Evolutionary conservation across 37 sponge, comb jelly and placozoan species (phyloP).

Genomic region (Crambe crambe): DNA sequence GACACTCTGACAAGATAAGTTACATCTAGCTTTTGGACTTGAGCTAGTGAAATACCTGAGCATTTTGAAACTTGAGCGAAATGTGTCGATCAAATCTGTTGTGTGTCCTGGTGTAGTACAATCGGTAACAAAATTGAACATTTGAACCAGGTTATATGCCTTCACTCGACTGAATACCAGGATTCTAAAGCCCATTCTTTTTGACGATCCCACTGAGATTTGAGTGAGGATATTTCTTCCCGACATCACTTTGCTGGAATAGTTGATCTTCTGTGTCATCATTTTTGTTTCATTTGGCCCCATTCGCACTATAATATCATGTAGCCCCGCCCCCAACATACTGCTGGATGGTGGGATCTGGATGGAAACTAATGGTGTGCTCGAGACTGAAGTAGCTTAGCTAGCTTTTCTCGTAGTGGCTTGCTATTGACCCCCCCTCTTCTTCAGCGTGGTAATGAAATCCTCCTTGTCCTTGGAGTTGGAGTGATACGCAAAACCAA

Average conservation of each 20-base stretch:
- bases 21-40: slow-evolving; percentile 14
- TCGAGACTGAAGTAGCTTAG: no score
- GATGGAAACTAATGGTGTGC: no score
- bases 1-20: slow-evolving; percentile 19
- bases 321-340: no score
- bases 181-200: slow-evolving; percentile 11
- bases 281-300: no score
- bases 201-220: not conserved
- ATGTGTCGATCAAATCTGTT: slow-evolving; percentile 10
- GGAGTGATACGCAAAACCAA: no score
- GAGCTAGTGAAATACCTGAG: not conserved
- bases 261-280: not conserved
- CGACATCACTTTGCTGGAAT: not conserved
- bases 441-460: no score
- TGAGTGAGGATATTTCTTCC: not conserved
- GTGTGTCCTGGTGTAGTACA: slow-evolving; percentile 15
- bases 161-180: slow-evolving; percentile 21
- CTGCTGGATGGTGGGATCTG: no score
- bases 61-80: slow-evolving; percentile 22
- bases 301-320: no score
- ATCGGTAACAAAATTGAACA: slow-evolving; percentile 24
- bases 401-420: no score
- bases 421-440: no score
- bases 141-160: slow-evolving; percentile 26
- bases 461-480: no score